Percentiles rank a stretch among this genome's conserved stretches.
These are phyloP conservation scores for Philypnodon macrostomus DNA, from an alignment of 2,797 vertebrate species.

Conservation along the genomic window DNA sequence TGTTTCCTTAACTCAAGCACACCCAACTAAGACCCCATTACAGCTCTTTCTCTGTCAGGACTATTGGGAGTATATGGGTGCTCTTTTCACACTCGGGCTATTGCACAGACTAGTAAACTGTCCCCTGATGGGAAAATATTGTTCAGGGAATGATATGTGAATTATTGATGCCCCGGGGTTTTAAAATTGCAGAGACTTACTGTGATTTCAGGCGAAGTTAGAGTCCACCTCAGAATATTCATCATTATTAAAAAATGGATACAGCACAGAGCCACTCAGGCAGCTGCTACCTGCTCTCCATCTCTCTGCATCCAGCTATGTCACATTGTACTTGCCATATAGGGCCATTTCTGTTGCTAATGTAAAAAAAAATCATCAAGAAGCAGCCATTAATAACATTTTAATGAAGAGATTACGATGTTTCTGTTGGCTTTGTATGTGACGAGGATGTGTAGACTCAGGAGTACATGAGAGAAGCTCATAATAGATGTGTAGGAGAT, in stretches of 20 bases:
- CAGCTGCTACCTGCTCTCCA: slow-evolving; percentile 12
- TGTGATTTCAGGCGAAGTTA: slow-evolving; percentile 67
- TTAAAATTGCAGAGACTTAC: slow-evolving; percentile 73
- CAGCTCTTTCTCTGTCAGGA: slow-evolving; percentile 8
- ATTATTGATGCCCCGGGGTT: slow-evolving; percentile 75
- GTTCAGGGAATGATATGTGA: slow-evolving; percentile 75
- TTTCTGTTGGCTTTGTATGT: too few species aligned
- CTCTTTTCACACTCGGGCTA: slow-evolving; percentile 65
- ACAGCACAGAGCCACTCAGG: slow-evolving; percentile 32
- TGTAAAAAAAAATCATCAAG: too few species aligned
- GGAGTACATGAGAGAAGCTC: too few species aligned
- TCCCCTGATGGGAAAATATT: slow-evolving; percentile 82
- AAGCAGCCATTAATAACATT: too few species aligned
- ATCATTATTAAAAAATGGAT: slow-evolving; percentile 71
- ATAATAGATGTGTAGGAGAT: too few species aligned
- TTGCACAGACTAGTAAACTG: slow-evolving; percentile 74
- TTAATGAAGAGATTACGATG: too few species aligned
- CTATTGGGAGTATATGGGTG: too few species aligned
- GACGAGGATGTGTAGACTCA: too few species aligned
- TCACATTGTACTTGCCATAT: slow-evolving; percentile 2
- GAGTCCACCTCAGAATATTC: slow-evolving; percentile 69
- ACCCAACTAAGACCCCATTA: too few species aligned
- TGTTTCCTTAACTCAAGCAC: too few species aligned
- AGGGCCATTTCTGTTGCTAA: too few species aligned
- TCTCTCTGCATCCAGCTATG: background rate